These are phyloP conservation scores for Leptothorax acervorum DNA, from an alignment of 2,888 invertebrate genomes.

Conservation along the genomic window DNA sequence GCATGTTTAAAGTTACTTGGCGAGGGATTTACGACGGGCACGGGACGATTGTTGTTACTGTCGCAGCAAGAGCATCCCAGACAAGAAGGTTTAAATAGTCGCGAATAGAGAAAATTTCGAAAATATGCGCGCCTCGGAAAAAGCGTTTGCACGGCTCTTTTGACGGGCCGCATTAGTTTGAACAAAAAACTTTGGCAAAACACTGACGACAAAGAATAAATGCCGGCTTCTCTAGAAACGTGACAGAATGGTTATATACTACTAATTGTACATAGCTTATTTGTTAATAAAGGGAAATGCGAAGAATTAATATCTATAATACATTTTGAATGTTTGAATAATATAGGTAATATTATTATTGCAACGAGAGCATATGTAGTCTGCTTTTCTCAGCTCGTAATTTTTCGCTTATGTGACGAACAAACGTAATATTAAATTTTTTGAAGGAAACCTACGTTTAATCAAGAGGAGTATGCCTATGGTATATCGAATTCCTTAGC, in stretches of 20 bases:
- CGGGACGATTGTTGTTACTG: slow-evolving; percentile 55
- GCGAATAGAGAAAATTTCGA: slow-evolving; percentile 42
- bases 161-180: background rate
- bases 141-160: slow-evolving; percentile 19
- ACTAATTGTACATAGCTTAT: background rate
- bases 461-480: background rate
- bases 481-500: slow-evolving; percentile 49
- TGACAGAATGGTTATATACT: background rate
- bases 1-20: slow-evolving; percentile 57
- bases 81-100: slow-evolving; percentile 45
- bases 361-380: background rate
- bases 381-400: background rate
- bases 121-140: slow-evolving; percentile 37
- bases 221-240: background rate
- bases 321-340: background rate
- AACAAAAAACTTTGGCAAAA: slow-evolving; percentile 32
- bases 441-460: background rate
- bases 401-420: background rate
- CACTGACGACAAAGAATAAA: slow-evolving; percentile 27
- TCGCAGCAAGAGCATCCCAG: slow-evolving; percentile 37
- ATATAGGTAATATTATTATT: background rate
- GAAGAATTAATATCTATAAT: background rate
- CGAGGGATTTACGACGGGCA: slow-evolving; percentile 53
- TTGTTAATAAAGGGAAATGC: slow-evolving; percentile 10
- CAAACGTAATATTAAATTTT: background rate